These are phyloP conservation scores for Archips xylosteana DNA, from an alignment of 2,888 invertebrate genomes.

Conservation along the genomic window DNA sequence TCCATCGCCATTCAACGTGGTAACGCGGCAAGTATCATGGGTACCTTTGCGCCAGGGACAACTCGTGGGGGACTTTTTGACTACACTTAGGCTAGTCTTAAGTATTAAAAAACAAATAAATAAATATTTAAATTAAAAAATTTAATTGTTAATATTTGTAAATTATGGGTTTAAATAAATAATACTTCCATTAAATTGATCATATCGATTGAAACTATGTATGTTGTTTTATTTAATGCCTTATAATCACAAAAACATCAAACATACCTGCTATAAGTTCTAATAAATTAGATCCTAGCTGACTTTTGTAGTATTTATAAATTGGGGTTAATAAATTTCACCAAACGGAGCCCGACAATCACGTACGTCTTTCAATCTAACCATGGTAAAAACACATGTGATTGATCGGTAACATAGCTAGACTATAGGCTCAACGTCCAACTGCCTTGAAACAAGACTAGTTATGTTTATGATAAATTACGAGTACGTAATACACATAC, in stretches of 20 bases:
- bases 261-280: background rate
- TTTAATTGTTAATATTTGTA: no score
- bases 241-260: background rate
- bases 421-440: background rate
- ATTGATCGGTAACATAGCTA: slow-evolving; percentile 10
- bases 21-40: no score
- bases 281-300: background rate
- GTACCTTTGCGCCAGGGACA: no score
- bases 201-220: background rate
- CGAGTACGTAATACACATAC: no score
- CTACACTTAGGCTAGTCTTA: no score
- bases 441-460: background rate
- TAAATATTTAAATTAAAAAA: no score
- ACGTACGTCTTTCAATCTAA: slow-evolving; percentile 1
- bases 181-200: background rate
- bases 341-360: background rate
- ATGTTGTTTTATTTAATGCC: background rate
- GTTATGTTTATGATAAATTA: background rate
- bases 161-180: no score
- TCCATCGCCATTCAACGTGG: no score
- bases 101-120: no score
- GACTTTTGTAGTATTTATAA: background rate
- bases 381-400: slow-evolving; percentile 10
- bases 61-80: no score
- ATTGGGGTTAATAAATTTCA: slow-evolving; percentile 2